A percentile compares a stretch with the other conserved stretches of the same genome.
Conservation (phyloP, 2,888 invertebrate genomes). For the Tenthredo amoena region DNA sequence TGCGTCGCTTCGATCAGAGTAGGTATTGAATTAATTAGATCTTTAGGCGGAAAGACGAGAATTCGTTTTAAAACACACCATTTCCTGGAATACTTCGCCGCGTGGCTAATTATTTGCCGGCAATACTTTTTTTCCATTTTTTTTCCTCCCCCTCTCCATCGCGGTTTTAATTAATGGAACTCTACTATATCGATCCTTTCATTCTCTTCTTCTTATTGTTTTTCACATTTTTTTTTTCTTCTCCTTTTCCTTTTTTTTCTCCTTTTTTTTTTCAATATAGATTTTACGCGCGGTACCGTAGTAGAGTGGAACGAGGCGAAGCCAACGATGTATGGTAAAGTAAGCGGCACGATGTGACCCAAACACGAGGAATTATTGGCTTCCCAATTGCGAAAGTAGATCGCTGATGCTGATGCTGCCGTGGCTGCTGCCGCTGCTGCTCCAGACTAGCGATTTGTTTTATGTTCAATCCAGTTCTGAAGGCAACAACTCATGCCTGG, state of each 20-base stretch:
- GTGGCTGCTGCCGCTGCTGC: neutral
- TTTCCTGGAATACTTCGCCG: neutral
- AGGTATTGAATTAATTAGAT: neutral
- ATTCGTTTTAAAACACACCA: neutral
- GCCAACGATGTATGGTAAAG: conserved; percentile 13
- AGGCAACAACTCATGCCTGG: conserved; percentile 33
- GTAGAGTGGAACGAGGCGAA: neutral
- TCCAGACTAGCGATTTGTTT: conserved; percentile 17
- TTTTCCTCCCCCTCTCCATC: neutral
- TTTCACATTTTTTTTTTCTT: neutral
- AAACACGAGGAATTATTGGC: conserved; percentile 40
- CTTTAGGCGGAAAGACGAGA: neutral
- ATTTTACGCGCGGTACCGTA: neutral
- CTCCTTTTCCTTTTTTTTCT: neutral
- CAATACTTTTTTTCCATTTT: neutral
- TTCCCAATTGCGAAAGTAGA: conserved; percentile 36
- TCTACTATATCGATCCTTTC: neutral
- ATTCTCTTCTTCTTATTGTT: neutral
- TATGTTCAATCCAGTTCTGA: conserved; percentile 31
- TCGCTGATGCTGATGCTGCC: neutral
- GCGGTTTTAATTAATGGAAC: neutral
- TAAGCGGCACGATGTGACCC: neutral
- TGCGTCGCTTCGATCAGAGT: neutral
- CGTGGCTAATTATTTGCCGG: neutral
- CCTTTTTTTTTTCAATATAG: neutral